Evolutionary conservation across 2,797 vertebrate species (phyloP), one percentile per base, ranked within the genome.

Genomic region (Chelon auratus): DNA sequence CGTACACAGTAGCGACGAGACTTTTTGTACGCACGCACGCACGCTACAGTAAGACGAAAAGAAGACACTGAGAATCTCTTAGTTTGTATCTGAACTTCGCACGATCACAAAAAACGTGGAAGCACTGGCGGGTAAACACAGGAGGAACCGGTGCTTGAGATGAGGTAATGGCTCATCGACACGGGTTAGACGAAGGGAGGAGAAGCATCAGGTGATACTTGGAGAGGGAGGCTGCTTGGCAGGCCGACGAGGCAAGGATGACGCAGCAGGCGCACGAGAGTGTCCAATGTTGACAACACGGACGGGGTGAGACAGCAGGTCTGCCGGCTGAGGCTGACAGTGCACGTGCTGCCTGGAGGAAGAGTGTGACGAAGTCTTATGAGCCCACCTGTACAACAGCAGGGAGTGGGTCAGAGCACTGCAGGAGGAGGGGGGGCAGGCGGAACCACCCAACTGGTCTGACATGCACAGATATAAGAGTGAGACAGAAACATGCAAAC

Each of bases 201-300:
- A 17, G 53, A 30, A 40, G 78, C 59, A 75, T 85, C 78, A 77
- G 84, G 81, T 77, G 62, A 68, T 57, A 18, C 15, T 17, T 64
- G n/a, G 20, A 67, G 36, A 22, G 57, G 52, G 37, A 53, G 62
- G 60, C 24, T 7, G 36, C 33, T 66, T 48, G 74, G 20, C 50
- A 61, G 67, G 40, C 74, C 48, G 63, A 60, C 40, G 36, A 1
- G 42, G 65, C 57, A 51, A 61, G 56, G 62, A 74, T 77, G 80
- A 69, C 62, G 66, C 77, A 75, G 78, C 72, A 52, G 52, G 47
- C 57, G 24, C 54, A 66, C 57, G 62, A 73, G 42, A 62, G 78
- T 68, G 77, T 77, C 70, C 45, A 8, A 58, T 30, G 75, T 47
- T 62, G 54, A 75, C 9, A 18, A 33, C 70, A 58, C 9, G 26